These are phyloP conservation scores for Callospermophilus lateralis DNA, from an alignment of 2,113 vertebrate species.

Conservation along the genomic window DNA sequence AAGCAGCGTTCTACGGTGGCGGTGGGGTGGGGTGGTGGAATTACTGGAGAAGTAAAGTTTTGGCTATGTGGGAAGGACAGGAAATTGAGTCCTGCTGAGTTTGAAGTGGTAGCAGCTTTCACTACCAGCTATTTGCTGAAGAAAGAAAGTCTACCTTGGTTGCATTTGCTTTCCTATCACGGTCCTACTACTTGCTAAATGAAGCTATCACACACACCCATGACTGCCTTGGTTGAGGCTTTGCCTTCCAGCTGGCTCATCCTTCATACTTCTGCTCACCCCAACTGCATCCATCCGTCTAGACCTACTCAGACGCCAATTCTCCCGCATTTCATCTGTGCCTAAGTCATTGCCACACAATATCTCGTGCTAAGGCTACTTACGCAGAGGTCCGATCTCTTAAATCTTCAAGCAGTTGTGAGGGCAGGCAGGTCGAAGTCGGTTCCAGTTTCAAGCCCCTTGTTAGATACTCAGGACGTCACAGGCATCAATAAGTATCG, in stretches of 20 bases:
- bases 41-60: not conserved
- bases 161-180: not conserved
- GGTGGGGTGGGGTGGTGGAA: not conserved
- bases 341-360: not conserved
- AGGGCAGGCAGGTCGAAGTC: conserved; percentile 13
- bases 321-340: conserved; percentile 24
- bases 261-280: not conserved
- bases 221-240: conserved; percentile 6
- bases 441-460: conserved; percentile 47
- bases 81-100: not conserved
- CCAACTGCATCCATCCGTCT: not conserved
- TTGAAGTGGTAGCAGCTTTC: conserved; percentile 9
- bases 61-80: not conserved
- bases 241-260: not conserved
- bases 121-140: not conserved
- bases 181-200: not conserved
- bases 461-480: not conserved
- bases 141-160: not conserved
- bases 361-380: conserved; percentile 56
- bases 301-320: not conserved
- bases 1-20: not conserved
- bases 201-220: not conserved
- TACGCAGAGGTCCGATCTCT: conserved; percentile 60
- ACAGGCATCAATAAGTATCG: conserved; percentile 10
- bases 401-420: conserved; percentile 27